Percentiles rank a stretch among this genome's conserved stretches.
phyloP scores from a whole-genome alignment of 1,140 invertebrate species.

The Laupala kohalensis region DNA sequence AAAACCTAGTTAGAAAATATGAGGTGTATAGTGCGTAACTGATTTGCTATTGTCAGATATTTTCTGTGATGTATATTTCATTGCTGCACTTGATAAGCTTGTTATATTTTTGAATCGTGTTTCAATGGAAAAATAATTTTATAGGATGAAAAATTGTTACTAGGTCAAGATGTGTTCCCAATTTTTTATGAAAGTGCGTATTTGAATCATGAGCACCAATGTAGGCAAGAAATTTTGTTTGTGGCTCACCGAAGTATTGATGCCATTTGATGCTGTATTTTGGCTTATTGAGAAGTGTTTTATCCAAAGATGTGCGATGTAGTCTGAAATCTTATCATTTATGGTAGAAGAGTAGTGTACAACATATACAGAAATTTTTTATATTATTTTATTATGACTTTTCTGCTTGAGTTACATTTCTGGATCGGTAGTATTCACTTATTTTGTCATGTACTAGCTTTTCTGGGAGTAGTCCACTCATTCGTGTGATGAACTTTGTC shows the following conservation, averaged over 20 bases:
- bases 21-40: not conserved
- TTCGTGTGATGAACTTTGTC: not conserved
- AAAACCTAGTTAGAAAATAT: not conserved
- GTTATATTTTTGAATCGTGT: not conserved
- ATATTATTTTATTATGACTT: not conserved
- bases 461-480: not conserved
- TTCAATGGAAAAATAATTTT: not conserved
- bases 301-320: not conserved
- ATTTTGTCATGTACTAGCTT: not conserved
- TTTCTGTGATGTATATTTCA: not conserved
- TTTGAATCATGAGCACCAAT: no score
- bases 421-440: not conserved
- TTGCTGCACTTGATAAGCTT: not conserved
- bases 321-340: not conserved
- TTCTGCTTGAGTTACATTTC: not conserved
- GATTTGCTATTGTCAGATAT: not conserved
- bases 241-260: not conserved
- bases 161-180: not conserved
- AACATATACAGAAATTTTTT: not conserved
- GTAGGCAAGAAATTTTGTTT: no score
- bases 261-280: no score
- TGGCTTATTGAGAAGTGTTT: no score
- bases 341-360: not conserved
- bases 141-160: not conserved
- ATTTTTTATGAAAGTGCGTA: not conserved